Base-by-base conservation (phyloP, 2,113 vertebrate species). In the Ardeotis arabs region DNA sequence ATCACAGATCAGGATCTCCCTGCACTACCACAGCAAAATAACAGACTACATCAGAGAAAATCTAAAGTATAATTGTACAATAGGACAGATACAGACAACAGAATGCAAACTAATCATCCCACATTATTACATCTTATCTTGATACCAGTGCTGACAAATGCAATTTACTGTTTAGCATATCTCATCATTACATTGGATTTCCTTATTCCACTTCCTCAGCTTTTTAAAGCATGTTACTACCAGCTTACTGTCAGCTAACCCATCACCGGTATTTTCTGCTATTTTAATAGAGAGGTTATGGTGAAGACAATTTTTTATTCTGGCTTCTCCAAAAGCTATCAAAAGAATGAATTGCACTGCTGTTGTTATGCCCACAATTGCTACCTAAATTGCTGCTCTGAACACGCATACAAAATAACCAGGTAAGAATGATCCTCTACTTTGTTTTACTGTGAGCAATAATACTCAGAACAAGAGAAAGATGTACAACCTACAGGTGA, bases 371-470 rank as follows among this genome's bases (percentile, higher is more conserved):
- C 6, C 22, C n/a, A 24, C 22, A 35, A 27, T 1, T 60, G 66
- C 73, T 60, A 41, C n/a, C 39, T 29, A 35, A 74, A 73, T 8
- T 49, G n/a, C 29, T 2, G 0, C 47, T 78, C 25, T 44, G 25
- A 60, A 49, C 0, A 0, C 5, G 10, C n/a, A 28, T 15, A 21
- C n/a, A 62, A 37, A 73, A 33, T 13, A 45, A 60, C 10, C 3
- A 4, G 53, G 33, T 62, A 68, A 56, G 47, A 67, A 53, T 25
- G 47, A 47, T 12, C 14, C 19, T 18, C 41, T 60, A 13, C 45
- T 67, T 75, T 10, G 29, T 58, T 72, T 18, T 33, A 66, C 39
- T 66, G 2, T 0, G 14, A 90, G 45, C 22, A 70, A 3, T 19
- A 72, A 29, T 8, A 66, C 11, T 33, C n/a, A 60, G 29, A 66